Conservation (phyloP, 2,888 invertebrate genomes). For the Andrena fulva region DNA sequence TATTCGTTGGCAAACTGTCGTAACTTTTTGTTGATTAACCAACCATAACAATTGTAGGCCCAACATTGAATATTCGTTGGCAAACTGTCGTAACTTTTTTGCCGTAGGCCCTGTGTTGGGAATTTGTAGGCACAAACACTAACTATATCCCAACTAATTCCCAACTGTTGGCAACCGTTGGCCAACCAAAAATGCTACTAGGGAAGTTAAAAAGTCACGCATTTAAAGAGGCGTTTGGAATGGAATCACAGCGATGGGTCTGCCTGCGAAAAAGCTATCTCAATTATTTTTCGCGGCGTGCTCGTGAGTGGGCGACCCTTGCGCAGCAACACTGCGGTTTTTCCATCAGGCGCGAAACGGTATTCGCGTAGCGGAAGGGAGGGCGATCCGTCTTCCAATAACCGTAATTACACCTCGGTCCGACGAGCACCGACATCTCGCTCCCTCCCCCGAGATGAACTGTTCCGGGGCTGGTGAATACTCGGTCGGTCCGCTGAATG, state of each 20-base stretch:
- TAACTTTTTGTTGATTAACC: too few relatives aligned
- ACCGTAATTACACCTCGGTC: slow-evolving; percentile 41
- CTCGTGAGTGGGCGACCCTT: background rate
- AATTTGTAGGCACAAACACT: too few relatives aligned
- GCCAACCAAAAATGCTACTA: too few relatives aligned
- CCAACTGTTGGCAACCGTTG: too few relatives aligned
- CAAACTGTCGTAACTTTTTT: too few relatives aligned
- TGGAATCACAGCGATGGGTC: too few relatives aligned
- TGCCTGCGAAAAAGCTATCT: background rate
- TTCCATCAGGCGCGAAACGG: slow-evolving; percentile 10
- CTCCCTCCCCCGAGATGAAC: slow-evolving; percentile 32
- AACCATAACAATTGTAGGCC: too few relatives aligned
- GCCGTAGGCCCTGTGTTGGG: too few relatives aligned
- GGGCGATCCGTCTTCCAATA: slow-evolving; percentile 34
- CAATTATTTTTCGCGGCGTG: background rate
- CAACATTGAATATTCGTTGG: too few relatives aligned
- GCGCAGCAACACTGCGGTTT: background rate
- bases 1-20: too few relatives aligned
- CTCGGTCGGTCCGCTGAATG: slow-evolving; percentile 43
- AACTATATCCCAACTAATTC: too few relatives aligned
- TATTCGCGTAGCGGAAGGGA: slow-evolving; percentile 17
- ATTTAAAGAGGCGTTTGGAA: too few relatives aligned
- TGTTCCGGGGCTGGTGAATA: slow-evolving; percentile 43
- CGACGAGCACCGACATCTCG: slow-evolving; percentile 22
- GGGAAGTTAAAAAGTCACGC: slow-evolving; percentile 26